Conservation (phyloP, 2,888 invertebrate species). For the Euzophera pinguis region DNA sequence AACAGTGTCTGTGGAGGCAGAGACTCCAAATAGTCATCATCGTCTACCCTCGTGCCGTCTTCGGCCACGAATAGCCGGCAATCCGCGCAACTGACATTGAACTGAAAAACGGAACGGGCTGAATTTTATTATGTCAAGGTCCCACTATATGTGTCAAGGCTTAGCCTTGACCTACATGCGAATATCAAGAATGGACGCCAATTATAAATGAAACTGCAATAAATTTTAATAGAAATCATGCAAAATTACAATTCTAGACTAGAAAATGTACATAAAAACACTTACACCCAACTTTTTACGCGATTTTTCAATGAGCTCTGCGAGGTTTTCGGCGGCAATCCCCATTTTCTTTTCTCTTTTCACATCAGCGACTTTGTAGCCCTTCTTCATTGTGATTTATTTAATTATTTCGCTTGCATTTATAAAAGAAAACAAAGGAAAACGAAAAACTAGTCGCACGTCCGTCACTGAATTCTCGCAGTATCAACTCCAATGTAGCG, state of each 20-base stretch:
- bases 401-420: conserved; percentile 12
- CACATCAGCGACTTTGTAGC: conserved; percentile 86
- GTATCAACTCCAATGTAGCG: conserved; percentile 18
- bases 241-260: conserved; percentile 2
- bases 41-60: conserved; percentile 86
- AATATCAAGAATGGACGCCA: conserved; percentile 35
- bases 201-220: conserved; percentile 31
- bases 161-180: conserved; percentile 49
- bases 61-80: conserved; percentile 79
- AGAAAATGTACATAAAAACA: conserved; percentile 22
- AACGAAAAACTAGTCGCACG: conserved; percentile 20
- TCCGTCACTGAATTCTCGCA: conserved; percentile 8
- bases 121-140: conserved; percentile 50
- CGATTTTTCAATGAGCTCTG: conserved; percentile 84
- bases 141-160: conserved; percentile 55
- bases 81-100: conserved; percentile 68
- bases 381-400: conserved; percentile 73
- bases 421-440: conserved; percentile 31
- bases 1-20: conserved; percentile 87
- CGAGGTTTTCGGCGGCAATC: conserved; percentile 83
- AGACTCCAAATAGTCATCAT: conserved; percentile 88
- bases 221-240: conserved; percentile 12
- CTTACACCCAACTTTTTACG: conserved; percentile 83
- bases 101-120: conserved; percentile 46
- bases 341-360: conserved; percentile 84